phyloP scores from a whole-genome alignment of 1,140 invertebrate species.

The Atta texana region DNA sequence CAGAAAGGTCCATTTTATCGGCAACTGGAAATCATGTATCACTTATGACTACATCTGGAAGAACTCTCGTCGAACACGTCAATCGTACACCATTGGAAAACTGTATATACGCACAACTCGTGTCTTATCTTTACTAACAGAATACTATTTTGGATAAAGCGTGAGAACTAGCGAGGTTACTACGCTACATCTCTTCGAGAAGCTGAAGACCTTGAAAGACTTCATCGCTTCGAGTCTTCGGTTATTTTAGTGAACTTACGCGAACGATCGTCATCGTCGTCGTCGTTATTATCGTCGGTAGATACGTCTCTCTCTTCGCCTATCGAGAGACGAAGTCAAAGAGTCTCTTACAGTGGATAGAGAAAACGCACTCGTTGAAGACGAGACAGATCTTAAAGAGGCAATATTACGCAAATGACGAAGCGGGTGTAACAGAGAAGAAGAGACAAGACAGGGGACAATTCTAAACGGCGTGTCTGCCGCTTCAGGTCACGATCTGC shows the following conservation, averaged over 20 bases:
- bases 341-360: conserved; percentile 4
- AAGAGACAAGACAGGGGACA: background rate
- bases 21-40: background rate
- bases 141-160: conserved; percentile 26
- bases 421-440: background rate
- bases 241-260: too few relatives aligned
- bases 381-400: conserved; percentile 17
- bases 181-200: background rate
- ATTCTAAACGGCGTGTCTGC: conserved; percentile 58
- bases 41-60: background rate
- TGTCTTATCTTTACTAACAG: conserved; percentile 3
- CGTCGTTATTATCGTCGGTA: background rate
- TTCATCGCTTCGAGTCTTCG: conserved; percentile 29
- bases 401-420: conserved; percentile 23
- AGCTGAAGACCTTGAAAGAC: conserved; percentile 4
- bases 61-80: background rate
- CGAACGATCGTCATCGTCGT: background rate
- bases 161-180: conserved; percentile 4
- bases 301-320: background rate
- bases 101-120: conserved; percentile 12
- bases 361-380: conserved; percentile 8
- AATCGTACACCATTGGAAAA: background rate
- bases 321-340: conserved; percentile 29
- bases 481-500: conserved; percentile 67
- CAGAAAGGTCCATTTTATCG: background rate